Percentiles rank a stretch among this genome's conserved stretches.
These are phyloP conservation scores for Keiferia lycopersicella DNA, from an alignment of 2,888 invertebrate species.

Conservation along the genomic window DNA sequence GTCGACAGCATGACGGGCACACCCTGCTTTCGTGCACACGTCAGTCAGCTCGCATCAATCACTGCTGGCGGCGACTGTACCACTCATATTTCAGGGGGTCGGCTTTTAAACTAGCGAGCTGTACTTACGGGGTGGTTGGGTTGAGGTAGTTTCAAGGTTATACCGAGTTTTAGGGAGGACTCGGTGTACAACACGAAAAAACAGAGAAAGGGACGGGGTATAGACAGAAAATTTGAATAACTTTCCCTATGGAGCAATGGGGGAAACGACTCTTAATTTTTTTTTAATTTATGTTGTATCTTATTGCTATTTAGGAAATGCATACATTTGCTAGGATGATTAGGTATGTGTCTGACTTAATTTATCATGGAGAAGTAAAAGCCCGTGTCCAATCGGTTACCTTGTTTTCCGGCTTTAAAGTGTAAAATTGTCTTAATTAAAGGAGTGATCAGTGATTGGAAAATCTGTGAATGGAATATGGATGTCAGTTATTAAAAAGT, in stretches of 20 bases:
- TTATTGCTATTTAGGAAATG: too few relatives aligned
- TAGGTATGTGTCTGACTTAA: too few relatives aligned
- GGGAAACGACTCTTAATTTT: too few relatives aligned
- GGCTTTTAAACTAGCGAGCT: constrained; percentile 37
- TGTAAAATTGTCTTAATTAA: constrained; percentile 2
- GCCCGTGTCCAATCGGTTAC: constrained; percentile 68
- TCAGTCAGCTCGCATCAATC: constrained; percentile 78
- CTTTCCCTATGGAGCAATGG: too few relatives aligned
- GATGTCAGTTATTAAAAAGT: neutral
- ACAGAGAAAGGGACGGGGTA: too few relatives aligned
- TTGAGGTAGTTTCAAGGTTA: constrained; percentile 8
- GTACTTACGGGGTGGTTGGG: constrained; percentile 29
- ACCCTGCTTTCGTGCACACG: constrained; percentile 70
- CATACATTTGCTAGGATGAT: too few relatives aligned
- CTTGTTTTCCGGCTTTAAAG: constrained; percentile 39
- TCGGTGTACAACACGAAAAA: too few relatives aligned
- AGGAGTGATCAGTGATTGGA: neutral
- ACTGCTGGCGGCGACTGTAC: constrained; percentile 71
- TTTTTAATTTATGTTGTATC: too few relatives aligned
- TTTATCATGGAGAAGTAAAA: too few relatives aligned
- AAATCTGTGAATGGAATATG: too few relatives aligned
- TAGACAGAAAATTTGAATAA: too few relatives aligned
- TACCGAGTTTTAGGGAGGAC: too few relatives aligned
- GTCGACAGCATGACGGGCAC: constrained; percentile 38
- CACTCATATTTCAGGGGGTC: constrained; percentile 73